Evolutionary conservation across 2,888 invertebrate species (phyloP), one percentile per base, ranked within the genome.

Genomic region (Noctua pronuba): DNA sequence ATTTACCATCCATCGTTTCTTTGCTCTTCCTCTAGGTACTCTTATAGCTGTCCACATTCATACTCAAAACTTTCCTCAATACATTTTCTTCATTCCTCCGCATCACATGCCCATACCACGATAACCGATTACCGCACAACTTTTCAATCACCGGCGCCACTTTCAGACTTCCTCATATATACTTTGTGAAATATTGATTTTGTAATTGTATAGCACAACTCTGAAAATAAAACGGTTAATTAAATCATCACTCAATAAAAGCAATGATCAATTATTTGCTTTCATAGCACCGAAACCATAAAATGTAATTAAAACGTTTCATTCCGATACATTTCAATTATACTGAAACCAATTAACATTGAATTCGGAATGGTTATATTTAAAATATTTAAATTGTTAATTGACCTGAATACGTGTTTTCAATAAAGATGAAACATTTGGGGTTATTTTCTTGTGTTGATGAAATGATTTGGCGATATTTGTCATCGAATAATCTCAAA

Each of bases 341-440:
- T 75, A 73, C 55, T 67, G 67, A 64, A 75, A 71, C 41, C 73
- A 79, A 65, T 85, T 38, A 66, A 35, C 11, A 71, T 65, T 60
- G 28, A 68, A 71, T 55, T 73, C n/a, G 46, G 41, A 71, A 72
- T 24, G 49, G 13, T 66, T 24, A 52, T 64, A 71, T 72, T 79
- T 73, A 75, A 81, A 73, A 62, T 64, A 71, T 72, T 79, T 73
- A 74, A 82, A 72, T 73, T 64, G 75, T 75, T 82, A 77, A 75
- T 75, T 73, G 70, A 64, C 24, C 44, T 62, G 69, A 67, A 24
- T 66, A 35, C 46, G 31, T 58, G 58, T 66, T 71, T 76, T 35
- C 52, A 68, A 74, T 74, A 16, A 41, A n/a, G 2, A 16, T 28
- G 55, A 41, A 83, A 73, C 60, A 71, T 71, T 72, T 13, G 44